Evolutionary conservation across 2,888 invertebrate species (phyloP).

Genomic region (Drosophila yooni): DNA sequence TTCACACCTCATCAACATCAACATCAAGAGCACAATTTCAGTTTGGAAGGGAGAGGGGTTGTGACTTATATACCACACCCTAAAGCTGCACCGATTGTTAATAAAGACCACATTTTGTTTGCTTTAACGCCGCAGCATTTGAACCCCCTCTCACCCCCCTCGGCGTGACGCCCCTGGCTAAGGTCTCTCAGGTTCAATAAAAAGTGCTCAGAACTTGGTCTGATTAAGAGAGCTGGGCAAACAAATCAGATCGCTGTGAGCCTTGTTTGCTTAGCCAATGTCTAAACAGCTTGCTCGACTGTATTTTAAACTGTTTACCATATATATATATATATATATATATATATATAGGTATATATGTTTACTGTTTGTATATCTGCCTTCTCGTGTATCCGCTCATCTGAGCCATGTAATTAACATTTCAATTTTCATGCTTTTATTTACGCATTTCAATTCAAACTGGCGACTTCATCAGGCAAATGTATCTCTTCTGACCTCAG

Average conservation of each 20-base stretch:
- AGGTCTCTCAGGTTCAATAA: conserved; percentile 43
- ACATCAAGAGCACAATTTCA: conserved; percentile 26
- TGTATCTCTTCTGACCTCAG: conserved; percentile 70
- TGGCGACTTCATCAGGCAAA: conserved; percentile 52
- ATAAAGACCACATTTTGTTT: conserved; percentile 62
- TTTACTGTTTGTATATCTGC: neutral
- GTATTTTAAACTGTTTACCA: conserved; percentile 77
- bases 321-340: too few relatives aligned
- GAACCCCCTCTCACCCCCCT: conserved; percentile 29
- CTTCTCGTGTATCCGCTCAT: conserved; percentile 15
- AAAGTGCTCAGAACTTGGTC: conserved; percentile 58
- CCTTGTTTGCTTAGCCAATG: conserved; percentile 72
- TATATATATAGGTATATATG: neutral
- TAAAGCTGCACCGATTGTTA: conserved; percentile 39
- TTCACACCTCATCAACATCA: conserved; percentile 81
- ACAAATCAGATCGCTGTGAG: conserved; percentile 65
- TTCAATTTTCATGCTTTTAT: conserved; percentile 65
- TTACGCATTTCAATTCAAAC: conserved; percentile 28
- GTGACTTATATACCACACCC: conserved; percentile 42
- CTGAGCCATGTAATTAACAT: conserved; percentile 72
- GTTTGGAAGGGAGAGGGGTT: neutral
- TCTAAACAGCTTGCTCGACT: conserved; percentile 72
- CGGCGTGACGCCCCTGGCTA: conserved; percentile 33
- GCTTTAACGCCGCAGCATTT: conserved; percentile 54
- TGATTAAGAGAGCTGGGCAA: conserved; percentile 79